Conservation (phyloP, 2,888 invertebrate genomes). For the Apodemia hepburni region DNA sequence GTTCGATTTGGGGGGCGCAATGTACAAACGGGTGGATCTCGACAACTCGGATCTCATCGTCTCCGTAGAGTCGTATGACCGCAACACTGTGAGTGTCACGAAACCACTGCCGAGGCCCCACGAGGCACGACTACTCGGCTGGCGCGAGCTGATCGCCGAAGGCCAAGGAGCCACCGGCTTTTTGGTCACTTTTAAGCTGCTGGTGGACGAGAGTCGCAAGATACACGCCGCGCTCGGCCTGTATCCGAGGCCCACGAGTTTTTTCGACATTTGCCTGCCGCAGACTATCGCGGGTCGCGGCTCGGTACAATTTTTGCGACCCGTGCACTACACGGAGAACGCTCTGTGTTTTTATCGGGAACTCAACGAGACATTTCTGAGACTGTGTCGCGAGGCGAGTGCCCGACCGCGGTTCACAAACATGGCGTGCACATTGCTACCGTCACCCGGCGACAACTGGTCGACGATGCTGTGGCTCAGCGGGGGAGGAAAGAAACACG, state of each 20-base stretch:
- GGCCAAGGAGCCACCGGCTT: background rate
- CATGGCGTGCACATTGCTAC: conserved; percentile 3
- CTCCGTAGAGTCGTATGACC: conserved; percentile 12
- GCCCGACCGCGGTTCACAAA: background rate
- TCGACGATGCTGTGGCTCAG: background rate
- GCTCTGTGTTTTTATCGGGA: conserved; percentile 15
- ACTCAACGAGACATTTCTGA: conserved; percentile 15
- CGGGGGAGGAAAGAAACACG: conserved; percentile 10
- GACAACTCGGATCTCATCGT: conserved; percentile 17
- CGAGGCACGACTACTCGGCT: background rate
- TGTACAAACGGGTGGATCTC: conserved; percentile 16
- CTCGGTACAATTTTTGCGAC: conserved; percentile 9
- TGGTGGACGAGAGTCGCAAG: conserved; percentile 16
- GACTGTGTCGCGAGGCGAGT: conserved; percentile 16
- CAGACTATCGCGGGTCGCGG: too few relatives aligned
- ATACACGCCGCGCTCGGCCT: conserved; percentile 13
- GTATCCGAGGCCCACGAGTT: conserved; percentile 12
- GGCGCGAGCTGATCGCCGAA: conserved; percentile 10
- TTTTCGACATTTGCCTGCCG: background rate
- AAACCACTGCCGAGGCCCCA: conserved; percentile 10
- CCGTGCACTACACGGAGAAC: conserved; percentile 14
- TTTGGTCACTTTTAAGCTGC: conserved; percentile 15
- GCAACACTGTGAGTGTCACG: conserved; percentile 14
- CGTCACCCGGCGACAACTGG: background rate
- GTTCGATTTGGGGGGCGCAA: conserved; percentile 13